Percentiles rank a stretch among this genome's conserved stretches.
These are phyloP conservation scores for Trachymyrmex cornetzi DNA, from an alignment of 1,140 invertebrate species.

Conservation along the genomic window DNA sequence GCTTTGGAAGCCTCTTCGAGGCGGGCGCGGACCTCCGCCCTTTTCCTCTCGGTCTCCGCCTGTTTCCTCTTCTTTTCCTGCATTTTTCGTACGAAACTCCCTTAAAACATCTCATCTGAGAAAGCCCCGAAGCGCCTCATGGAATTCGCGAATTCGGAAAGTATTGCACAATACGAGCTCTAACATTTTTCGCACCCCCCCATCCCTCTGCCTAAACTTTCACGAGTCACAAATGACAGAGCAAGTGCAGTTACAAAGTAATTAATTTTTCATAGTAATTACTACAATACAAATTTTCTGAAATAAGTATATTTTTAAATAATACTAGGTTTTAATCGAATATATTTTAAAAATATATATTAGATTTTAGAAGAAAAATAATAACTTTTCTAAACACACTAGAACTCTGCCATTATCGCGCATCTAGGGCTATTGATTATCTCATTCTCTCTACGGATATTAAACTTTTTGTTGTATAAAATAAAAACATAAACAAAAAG, in stretches of 20 bases:
- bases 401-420: not conserved
- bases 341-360: not conserved
- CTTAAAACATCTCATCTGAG: slow-evolving; percentile 75
- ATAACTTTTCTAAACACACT: not conserved
- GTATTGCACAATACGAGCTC: slow-evolving; percentile 18
- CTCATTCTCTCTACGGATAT: not conserved
- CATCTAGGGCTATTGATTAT: not conserved
- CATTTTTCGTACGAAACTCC: slow-evolving; percentile 79
- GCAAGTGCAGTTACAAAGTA: not conserved
- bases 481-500: not conserved
- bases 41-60: slow-evolving; percentile 97
- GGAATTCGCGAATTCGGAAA: slow-evolving; percentile 7
- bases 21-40: slow-evolving; percentile 97
- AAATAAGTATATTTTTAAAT: not conserved
- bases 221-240: not conserved
- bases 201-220: slow-evolving; percentile 25
- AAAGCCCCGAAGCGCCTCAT: slow-evolving; percentile 33
- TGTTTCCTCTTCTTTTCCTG: slow-evolving; percentile 98
- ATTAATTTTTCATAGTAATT: slow-evolving; percentile 13
- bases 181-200: slow-evolving; percentile 40
- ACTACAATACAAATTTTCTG: not conserved
- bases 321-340: too few species aligned
- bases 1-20: slow-evolving; percentile 98
- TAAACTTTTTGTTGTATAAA: not conserved
- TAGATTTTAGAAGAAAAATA: not conserved